These are phyloP conservation scores for Micropoecilia bifurca DNA, from an alignment of 2,797 vertebrate genomes.

Conservation along the genomic window DNA sequence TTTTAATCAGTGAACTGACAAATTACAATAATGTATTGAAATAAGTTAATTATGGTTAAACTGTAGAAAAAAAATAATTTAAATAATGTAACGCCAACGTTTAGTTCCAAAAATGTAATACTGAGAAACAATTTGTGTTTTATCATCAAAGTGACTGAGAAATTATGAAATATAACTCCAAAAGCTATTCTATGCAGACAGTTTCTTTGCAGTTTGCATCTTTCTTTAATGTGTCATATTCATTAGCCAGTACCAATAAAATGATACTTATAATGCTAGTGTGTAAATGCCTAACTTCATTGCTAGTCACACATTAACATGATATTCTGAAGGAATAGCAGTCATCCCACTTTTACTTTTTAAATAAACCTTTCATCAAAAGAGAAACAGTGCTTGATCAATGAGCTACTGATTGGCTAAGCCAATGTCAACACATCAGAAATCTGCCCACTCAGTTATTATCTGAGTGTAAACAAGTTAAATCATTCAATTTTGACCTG, in stretches of 20 bases:
- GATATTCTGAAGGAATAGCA: neutral
- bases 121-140: neutral
- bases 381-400: neutral
- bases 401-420: slow-evolving; percentile 3
- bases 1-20: neutral
- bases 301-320: neutral
- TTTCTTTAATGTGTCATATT: neutral
- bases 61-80: neutral
- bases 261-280: neutral
- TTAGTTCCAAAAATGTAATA: neutral
- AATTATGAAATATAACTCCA: neutral
- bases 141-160: neutral
- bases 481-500: neutral
- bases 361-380: neutral
- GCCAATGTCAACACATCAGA: neutral
- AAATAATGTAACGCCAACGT: neutral
- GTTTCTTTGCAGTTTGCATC: neutral
- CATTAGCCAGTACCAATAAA: neutral
- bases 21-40: neutral
- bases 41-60: neutral
- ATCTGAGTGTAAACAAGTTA: neutral
- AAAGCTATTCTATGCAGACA: neutral
- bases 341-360: neutral
- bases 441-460: neutral
- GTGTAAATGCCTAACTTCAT: neutral